A percentile compares a stretch with the other conserved stretches of the same genome.
phyloP scores from a whole-genome alignment of 1,140 invertebrate species.

The Helicorthomorpha holstii region DNA sequence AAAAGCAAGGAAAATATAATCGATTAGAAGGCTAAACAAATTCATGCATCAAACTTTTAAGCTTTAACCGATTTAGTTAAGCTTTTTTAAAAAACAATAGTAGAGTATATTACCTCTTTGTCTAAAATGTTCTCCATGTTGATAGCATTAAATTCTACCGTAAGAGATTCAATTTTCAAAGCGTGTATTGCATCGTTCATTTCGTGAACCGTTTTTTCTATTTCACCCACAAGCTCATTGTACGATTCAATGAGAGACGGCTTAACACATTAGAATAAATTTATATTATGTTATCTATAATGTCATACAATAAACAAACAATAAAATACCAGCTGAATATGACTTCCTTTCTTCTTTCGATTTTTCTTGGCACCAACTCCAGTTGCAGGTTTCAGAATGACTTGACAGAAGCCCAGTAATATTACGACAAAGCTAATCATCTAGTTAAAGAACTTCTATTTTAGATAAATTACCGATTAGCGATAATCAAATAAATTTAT shows the following conservation, averaged over 20 bases:
- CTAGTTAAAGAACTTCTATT: constrained; percentile 13
- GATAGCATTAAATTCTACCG: neutral
- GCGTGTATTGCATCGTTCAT: constrained; percentile 13
- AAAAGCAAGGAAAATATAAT: constrained; percentile 6
- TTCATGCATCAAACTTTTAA: neutral
- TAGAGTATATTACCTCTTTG: neutral
- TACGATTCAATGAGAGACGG: constrained; percentile 12
- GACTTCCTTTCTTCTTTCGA: constrained; percentile 20
- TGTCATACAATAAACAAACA: too few species aligned
- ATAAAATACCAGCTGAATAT: constrained; percentile 7
- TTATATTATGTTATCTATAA: too few species aligned
- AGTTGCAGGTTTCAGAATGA: constrained; percentile 21
- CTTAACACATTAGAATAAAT: constrained; percentile 13
- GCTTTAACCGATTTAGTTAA: neutral
- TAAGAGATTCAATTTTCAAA: too few species aligned
- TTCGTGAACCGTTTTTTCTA: constrained; percentile 15
- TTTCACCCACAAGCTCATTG: constrained; percentile 15
- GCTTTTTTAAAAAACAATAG: too few species aligned
- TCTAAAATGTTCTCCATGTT: neutral
- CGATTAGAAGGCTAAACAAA: neutral
- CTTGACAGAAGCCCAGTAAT: constrained; percentile 22
- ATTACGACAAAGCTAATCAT: constrained; percentile 20
- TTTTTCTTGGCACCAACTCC: constrained; percentile 18
- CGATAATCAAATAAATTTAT: neutral
- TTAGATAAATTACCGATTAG: neutral